Evolutionary conservation across 1,140 invertebrate genomes (phyloP), one percentile per base, ranked within the genome.

Genomic region (Sitophilus oryzae): DNA sequence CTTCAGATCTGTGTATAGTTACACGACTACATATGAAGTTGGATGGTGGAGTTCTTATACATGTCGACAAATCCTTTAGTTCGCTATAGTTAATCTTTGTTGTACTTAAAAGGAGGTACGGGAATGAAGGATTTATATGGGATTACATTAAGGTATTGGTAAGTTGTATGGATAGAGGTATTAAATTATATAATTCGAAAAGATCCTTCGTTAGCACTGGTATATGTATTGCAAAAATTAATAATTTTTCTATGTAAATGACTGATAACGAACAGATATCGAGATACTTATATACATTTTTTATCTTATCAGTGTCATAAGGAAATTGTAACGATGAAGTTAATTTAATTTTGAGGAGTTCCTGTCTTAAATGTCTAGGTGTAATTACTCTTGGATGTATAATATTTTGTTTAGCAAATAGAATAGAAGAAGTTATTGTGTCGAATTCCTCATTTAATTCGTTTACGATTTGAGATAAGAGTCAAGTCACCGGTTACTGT

Each of bases 381-480:
- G n/a, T n/a, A n/a, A n/a, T n/a, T n/a, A n/a, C 19, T 19, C n/a
- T 36, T 6, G 57, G 52, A 41, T 59, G 57, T 35, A 59, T 50
- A 16, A 59, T 34, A 41, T 51, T 51, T 56, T 59, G 52, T 45
- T 59, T 59, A 15, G 52, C 45, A 44, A 55, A 59, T 34, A 51
- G 23, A 44, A 56, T 55, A 18, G 57, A 22, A 38, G 41, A 47
- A 22, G 46, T 59, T 37, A 40, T n/a, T n/a, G n/a, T n/a, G n/a
- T n/a, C n/a, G n/a, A n/a, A n/a, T n/a, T n/a, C n/a, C n/a, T n/a
- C n/a, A 10, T 18, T 46, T 23, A n/a, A n/a, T n/a, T n/a, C n/a
- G n/a, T n/a, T n/a, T n/a, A n/a, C n/a, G n/a, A n/a, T n/a, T n/a
- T n/a, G n/a, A n/a, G n/a, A n/a, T n/a, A n/a, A n/a, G n/a, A n/a